phyloP scores from a whole-genome alignment of 2,888 invertebrate genomes.

The Epinotia ramella region DNA sequence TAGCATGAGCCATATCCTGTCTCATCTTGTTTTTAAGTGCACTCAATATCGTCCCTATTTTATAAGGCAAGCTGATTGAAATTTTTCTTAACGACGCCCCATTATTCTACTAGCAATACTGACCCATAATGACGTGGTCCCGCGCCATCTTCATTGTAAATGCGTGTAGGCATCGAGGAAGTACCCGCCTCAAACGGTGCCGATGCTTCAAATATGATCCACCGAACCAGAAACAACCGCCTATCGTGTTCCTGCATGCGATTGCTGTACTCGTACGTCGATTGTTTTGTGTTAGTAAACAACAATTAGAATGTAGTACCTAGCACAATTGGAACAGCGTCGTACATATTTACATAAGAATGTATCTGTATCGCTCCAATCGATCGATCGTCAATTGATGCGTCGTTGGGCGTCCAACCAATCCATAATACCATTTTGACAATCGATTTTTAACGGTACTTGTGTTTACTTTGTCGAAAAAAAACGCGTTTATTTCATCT shows the following conservation, averaged over 20 bases:
- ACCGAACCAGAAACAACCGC: conserved; percentile 40
- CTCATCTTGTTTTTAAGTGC: not conserved
- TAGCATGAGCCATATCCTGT: not conserved
- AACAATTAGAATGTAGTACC: conserved; percentile 22
- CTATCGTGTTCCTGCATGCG: conserved; percentile 42
- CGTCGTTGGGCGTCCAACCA: not conserved
- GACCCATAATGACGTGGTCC: conserved; percentile 5
- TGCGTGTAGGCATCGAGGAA: conserved; percentile 34
- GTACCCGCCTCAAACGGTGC: conserved; percentile 23
- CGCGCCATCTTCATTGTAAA: conserved; percentile 27
- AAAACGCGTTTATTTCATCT: no score
- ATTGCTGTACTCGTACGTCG: conserved; percentile 23
- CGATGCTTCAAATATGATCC: conserved; percentile 33
- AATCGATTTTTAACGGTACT: not conserved
- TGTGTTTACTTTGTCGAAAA: no score
- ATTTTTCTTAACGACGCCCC: not conserved
- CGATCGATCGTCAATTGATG: not conserved
- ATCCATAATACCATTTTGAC: not conserved
- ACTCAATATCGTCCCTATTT: not conserved
- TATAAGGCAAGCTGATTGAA: not conserved
- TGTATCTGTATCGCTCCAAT: not conserved
- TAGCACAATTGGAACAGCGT: conserved; percentile 10
- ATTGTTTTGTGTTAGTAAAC: conserved; percentile 25
- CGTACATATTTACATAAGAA: not conserved
- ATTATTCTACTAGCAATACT: not conserved